Percentiles rank a stretch among this genome's conserved stretches.
Evolutionary conservation across 1,140 invertebrate genomes (phyloP).

Genomic region (Papilio aristodemus): DNA sequence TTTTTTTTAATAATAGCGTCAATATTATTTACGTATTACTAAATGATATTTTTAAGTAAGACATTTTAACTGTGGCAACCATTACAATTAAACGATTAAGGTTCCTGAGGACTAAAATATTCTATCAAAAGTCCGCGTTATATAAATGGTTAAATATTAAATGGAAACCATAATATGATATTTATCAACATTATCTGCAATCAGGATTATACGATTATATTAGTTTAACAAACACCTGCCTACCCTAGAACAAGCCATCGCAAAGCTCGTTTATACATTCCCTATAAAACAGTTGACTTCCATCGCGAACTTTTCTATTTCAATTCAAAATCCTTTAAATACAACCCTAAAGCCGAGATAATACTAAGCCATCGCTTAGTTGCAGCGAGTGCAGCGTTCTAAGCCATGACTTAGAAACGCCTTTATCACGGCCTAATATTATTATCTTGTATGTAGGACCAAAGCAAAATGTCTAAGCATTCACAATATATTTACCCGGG

Average conservation of each 20-base stretch:
- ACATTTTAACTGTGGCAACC: background rate
- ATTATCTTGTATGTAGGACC: background rate
- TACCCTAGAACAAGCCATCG: slow-evolving; percentile 7
- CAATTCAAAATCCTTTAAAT: background rate
- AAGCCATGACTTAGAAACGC: too few relatives aligned
- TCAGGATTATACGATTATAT: slow-evolving; percentile 11
- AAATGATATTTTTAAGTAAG: too few relatives aligned
- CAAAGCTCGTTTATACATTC: slow-evolving; percentile 44
- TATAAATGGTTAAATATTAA: background rate
- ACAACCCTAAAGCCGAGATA: too few relatives aligned
- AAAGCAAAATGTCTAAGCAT: background rate
- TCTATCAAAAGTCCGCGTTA: too few relatives aligned
- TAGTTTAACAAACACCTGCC: background rate
- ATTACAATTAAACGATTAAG: background rate
- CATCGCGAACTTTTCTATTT: background rate
- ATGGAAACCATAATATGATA: background rate
- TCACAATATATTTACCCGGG: too few relatives aligned
- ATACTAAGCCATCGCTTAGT: too few relatives aligned
- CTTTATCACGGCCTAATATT: too few relatives aligned
- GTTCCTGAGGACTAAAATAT: background rate
- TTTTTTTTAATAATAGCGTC: too few relatives aligned
- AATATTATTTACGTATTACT: too few relatives aligned
- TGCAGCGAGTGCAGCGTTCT: too few relatives aligned
- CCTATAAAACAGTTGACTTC: slow-evolving; percentile 41
- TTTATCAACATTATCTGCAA: background rate